Base-by-base conservation (phyloP, 2,113 vertebrate species). In the Cynopterus brachyotis region DNA sequence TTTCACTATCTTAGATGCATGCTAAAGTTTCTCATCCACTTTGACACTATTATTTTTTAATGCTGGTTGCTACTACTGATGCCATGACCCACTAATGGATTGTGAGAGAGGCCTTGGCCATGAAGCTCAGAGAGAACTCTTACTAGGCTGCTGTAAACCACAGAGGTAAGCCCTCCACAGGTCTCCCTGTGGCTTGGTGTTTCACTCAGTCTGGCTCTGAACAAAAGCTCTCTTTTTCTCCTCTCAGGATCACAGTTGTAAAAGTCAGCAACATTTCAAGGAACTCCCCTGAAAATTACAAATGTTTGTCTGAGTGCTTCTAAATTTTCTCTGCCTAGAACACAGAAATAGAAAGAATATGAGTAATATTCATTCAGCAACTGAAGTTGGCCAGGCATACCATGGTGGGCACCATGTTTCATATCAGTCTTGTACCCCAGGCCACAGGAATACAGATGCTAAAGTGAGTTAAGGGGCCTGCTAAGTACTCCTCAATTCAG, bases 281-380 rank as follows among this genome's bases (percentile, higher is more conserved):
- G 66, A 97, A 83, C 75, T 37, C 90, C 73, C 94, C 80, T 94
- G 75, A 59, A 96, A 94, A 95, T 59, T 69, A 45, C 55, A 62
- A 47, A 86, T 79, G 64, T 96, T 95, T 72, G 32, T 59, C 9
- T 30, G 78, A 97, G 55, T 37, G 47, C 55, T 89, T 94, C 89
- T 85, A 75, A 92, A 94, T 94, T 84, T 91, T 85, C 55, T 91
- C 64, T 92, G 47, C 78, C 66, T 60, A 12, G 50, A 93, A 84
- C 81, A 92, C 81, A 92, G 76, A 96, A 94, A 92, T 9, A 92
- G 86, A 95, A 94, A 53, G 86, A 87, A 97, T 26, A 84, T 82
- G 88, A 84, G 75, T 64, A 45, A 67, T 57, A 85, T 89, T 94
- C 53, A 83, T 84, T 78, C 72, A 73, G 89, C 67, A 79, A 66